A percentile compares a stretch with the other conserved stretches of the same genome.
phyloP scores from a whole-genome alignment of 1,140 invertebrate genomes.

The Sipha flava region DNA sequence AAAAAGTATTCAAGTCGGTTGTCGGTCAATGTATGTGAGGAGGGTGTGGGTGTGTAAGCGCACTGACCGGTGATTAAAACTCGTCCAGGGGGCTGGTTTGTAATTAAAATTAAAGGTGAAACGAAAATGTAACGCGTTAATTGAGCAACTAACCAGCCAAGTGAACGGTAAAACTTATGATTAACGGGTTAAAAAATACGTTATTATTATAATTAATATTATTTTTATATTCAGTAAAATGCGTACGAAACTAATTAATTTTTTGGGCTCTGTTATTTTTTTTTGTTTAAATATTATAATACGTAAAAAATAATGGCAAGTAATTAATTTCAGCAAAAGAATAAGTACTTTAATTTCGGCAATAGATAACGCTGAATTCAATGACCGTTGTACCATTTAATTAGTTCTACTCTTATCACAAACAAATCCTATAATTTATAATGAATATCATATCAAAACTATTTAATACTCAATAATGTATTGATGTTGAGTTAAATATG shows the following conservation, averaged over 20 bases:
- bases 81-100: constrained; percentile 1
- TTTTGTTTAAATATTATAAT: neutral
- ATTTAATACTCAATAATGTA: too few species aligned
- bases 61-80: constrained; percentile 23
- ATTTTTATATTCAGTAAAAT: neutral
- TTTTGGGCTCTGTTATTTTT: neutral
- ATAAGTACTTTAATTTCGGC: neutral
- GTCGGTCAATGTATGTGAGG: neutral
- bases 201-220: neutral
- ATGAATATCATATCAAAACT: neutral
- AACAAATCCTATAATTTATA: neutral
- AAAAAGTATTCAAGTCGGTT: neutral
- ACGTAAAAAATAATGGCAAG: neutral
- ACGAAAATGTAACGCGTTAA: constrained; percentile 2
- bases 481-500: too few species aligned
- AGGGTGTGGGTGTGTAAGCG: neutral
- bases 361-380: neutral
- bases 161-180: neutral
- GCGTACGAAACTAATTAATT: neutral
- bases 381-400: neutral
- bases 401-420: neutral
- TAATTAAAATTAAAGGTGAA: constrained; percentile 23
- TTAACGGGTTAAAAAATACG: neutral
- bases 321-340: constrained; percentile 1
- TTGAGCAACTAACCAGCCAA: neutral